phyloP scores from a whole-genome alignment of 2,113 vertebrate species.

The Casuarius casuarius region DNA sequence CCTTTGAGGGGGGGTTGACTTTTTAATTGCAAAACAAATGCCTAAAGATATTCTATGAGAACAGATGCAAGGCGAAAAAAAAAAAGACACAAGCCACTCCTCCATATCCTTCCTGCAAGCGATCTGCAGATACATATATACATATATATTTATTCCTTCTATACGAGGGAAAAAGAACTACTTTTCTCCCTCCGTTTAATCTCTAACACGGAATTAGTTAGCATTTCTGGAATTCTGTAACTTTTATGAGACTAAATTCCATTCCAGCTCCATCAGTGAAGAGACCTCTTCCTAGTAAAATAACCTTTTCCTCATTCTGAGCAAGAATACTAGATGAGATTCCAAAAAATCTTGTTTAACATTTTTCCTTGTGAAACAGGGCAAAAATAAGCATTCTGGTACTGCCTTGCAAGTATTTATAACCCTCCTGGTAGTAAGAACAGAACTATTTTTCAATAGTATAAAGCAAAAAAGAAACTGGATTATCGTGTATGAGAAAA shows the following conservation, averaged over 20 bases:
- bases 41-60: slow-evolving; percentile 44
- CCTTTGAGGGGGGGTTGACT: slow-evolving; percentile 38
- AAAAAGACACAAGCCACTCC: not conserved
- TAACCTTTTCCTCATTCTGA: not conserved
- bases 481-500: not conserved
- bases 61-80: not conserved
- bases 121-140: not conserved
- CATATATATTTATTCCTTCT: not conserved
- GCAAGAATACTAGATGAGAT: not conserved
- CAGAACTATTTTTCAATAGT: not conserved
- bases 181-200: not conserved
- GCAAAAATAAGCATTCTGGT: not conserved
- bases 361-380: not conserved
- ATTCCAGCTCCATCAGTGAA: not conserved
- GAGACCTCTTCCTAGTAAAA: not conserved
- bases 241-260: not conserved
- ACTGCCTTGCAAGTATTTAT: not conserved
- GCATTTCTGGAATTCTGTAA: slow-evolving; percentile 1
- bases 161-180: not conserved
- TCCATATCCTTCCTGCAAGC: not conserved
- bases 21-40: slow-evolving; percentile 71
- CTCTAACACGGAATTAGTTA: not conserved
- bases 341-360: not conserved
- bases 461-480: not conserved
- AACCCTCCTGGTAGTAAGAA: not conserved